A percentile compares a stretch with the other conserved stretches of the same genome.
Conservation (phyloP, 2,797 vertebrate species). For the Siniperca scherzeri region DNA sequence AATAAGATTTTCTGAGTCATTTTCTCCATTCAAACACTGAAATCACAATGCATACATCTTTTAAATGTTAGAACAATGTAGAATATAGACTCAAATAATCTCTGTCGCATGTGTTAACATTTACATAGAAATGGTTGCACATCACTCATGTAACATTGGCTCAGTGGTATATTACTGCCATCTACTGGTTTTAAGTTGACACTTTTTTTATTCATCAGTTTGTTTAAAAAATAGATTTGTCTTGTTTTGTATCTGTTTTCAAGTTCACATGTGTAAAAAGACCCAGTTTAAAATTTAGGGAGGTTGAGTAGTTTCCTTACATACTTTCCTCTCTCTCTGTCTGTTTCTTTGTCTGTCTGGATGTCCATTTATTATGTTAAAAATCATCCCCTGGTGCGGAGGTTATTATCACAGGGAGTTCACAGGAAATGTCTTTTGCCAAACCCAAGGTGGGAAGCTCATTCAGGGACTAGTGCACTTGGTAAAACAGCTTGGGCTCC, state of each 20-base stretch:
- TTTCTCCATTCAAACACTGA: conserved; percentile 28
- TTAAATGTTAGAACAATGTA: conserved; percentile 13
- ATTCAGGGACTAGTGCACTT: conserved; percentile 49
- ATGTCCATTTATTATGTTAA: conserved; percentile 59
- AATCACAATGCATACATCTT: conserved; percentile 21
- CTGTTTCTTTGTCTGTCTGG: conserved; percentile 30
- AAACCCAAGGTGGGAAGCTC: conserved; percentile 63
- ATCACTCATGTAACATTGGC: not conserved
- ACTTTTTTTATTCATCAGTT: not conserved
- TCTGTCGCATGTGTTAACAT: conserved; percentile 1
- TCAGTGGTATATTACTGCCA: conserved; percentile 41
- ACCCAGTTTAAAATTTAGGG: not conserved
- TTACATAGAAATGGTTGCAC: not conserved
- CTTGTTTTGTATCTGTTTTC: conserved; percentile 10
- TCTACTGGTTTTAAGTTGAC: conserved; percentile 55
- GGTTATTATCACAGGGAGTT: conserved; percentile 55
- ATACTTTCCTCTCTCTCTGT: conserved; percentile 31
- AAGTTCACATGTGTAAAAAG: conserved; percentile 13
- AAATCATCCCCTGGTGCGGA: conserved; percentile 34
- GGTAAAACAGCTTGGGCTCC: conserved; percentile 68
- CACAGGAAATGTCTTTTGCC: conserved; percentile 56
- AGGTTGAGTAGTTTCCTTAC: conserved; percentile 8
- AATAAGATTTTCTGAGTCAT: conserved; percentile 6
- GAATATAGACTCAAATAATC: conserved; percentile 15
- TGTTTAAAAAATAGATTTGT: not conserved